These are phyloP conservation scores for Scatophagus argus DNA, from an alignment of 2,113 vertebrate species.

Conservation along the genomic window DNA sequence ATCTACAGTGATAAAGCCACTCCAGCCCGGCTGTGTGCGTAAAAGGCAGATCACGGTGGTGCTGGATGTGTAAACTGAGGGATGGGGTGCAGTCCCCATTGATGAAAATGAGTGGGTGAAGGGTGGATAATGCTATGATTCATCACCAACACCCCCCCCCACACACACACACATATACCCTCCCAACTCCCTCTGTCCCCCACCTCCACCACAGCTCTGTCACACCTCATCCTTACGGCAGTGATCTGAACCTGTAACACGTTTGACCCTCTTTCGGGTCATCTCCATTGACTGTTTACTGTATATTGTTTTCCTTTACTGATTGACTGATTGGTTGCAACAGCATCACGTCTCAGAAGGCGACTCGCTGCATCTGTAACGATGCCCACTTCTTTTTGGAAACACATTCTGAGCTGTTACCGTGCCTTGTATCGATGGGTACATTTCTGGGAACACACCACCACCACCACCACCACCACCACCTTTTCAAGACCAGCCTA, in stretches of 20 bases:
- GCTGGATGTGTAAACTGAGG: conserved; percentile 44
- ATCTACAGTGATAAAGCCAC: conserved; percentile 17
- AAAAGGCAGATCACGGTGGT: conserved; percentile 28
- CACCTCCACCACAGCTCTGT: conserved; percentile 34
- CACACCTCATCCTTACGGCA: conserved; percentile 72
- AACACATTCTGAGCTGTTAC: not conserved
- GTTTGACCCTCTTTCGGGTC: conserved; percentile 71
- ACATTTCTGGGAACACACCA: conserved; percentile 5
- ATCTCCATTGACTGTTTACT: conserved; percentile 40
- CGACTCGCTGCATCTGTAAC: not conserved
- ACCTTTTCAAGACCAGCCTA: not conserved
- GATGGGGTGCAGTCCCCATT: conserved; percentile 62
- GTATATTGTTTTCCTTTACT: conserved; percentile 21
- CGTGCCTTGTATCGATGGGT: not conserved
- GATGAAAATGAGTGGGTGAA: conserved; percentile 65
- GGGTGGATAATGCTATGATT: conserved; percentile 72
- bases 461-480: not conserved
- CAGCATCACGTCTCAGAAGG: not conserved
- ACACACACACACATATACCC: not conserved
- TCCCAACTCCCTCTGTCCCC: not conserved
- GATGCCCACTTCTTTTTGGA: not conserved
- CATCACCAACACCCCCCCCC: conserved; percentile 48
- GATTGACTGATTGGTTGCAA: conserved; percentile 19
- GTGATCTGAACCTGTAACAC: conserved; percentile 75
- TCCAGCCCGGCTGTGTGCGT: conserved; percentile 55